Evolutionary conservation across 2,888 invertebrate genomes (phyloP).

Genomic region (Apamea crenata): DNA sequence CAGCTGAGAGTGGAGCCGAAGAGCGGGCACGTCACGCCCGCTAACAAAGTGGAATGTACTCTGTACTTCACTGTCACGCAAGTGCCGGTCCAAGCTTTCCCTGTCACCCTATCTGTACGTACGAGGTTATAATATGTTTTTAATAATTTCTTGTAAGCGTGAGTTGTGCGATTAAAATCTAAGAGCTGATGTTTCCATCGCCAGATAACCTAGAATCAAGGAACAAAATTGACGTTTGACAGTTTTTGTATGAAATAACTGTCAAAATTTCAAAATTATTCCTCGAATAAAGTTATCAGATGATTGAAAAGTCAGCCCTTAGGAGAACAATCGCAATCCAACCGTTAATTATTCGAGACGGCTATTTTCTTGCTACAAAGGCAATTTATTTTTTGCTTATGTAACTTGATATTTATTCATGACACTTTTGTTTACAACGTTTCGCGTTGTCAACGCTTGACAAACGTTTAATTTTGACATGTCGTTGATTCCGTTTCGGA

Average conservation of each 20-base stretch:
- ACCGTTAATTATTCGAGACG: not conserved
- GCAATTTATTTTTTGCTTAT: not conserved
- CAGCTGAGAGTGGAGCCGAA: slow-evolving; percentile 81
- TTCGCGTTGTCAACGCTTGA: not conserved
- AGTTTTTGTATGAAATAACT: no score
- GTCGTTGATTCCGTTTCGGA: not conserved
- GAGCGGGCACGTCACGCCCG: slow-evolving; percentile 82
- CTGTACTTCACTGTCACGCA: slow-evolving; percentile 81
- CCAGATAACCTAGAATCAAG: no score
- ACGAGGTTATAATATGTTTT: not conserved
- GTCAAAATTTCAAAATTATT: no score
- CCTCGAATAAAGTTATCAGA: no score
- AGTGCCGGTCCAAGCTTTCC: slow-evolving; percentile 84
- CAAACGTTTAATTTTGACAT: not conserved
- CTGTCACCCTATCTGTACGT: slow-evolving; percentile 79
- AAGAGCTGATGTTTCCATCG: no score
- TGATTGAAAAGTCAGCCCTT: no score
- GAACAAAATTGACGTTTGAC: no score
- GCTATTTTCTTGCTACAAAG: not conserved
- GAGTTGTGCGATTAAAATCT: not conserved
- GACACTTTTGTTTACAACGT: no score
- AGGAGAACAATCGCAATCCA: not conserved
- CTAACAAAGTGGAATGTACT: slow-evolving; percentile 77
- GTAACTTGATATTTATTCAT: not conserved
- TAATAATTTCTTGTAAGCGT: not conserved